These are phyloP conservation scores for Phoxinus dragarum DNA, from an alignment of 2,797 vertebrate species.

Conservation along the genomic window DNA sequence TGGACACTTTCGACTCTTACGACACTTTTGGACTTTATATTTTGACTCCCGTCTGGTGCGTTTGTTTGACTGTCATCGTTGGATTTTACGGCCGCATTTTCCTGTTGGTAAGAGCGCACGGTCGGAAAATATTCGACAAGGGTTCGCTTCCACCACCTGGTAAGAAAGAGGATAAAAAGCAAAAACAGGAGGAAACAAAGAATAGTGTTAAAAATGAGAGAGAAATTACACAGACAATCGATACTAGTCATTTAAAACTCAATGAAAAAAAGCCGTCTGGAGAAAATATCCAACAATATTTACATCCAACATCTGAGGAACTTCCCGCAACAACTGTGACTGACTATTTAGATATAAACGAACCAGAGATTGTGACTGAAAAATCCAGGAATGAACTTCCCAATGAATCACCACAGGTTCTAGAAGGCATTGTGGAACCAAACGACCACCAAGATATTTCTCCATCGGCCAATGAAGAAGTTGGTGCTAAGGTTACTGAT, in stretches of 20 bases:
- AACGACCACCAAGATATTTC: background rate
- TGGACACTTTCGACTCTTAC: slow-evolving; percentile 55
- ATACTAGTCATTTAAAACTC: slow-evolving; percentile 12
- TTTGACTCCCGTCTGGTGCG: slow-evolving; percentile 77
- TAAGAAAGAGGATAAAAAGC: slow-evolving; percentile 52
- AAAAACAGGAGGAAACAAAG: slow-evolving; percentile 29
- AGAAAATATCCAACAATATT: background rate
- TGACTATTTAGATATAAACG: background rate
- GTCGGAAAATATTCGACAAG: slow-evolving; percentile 80
- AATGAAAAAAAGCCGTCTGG: slow-evolving; percentile 28
- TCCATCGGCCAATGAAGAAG: background rate
- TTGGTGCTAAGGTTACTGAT: background rate
- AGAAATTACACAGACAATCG: background rate
- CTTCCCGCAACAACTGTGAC: background rate
- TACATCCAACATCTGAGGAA: slow-evolving; percentile 1
- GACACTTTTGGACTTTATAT: slow-evolving; percentile 80
- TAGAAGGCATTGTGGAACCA: slow-evolving; percentile 1
- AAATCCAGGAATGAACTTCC: slow-evolving; percentile 22
- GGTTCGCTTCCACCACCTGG: slow-evolving; percentile 57
- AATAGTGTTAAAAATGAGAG: background rate
- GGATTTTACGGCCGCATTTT: slow-evolving; percentile 79
- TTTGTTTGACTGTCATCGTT: slow-evolving; percentile 72
- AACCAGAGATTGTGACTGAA: background rate
- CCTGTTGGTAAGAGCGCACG: slow-evolving; percentile 72
- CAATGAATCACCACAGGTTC: background rate